A percentile compares a stretch with the other conserved stretches of the same genome.
Conservation (phyloP, 2,113 vertebrate species). For the Lepus europaeus region DNA sequence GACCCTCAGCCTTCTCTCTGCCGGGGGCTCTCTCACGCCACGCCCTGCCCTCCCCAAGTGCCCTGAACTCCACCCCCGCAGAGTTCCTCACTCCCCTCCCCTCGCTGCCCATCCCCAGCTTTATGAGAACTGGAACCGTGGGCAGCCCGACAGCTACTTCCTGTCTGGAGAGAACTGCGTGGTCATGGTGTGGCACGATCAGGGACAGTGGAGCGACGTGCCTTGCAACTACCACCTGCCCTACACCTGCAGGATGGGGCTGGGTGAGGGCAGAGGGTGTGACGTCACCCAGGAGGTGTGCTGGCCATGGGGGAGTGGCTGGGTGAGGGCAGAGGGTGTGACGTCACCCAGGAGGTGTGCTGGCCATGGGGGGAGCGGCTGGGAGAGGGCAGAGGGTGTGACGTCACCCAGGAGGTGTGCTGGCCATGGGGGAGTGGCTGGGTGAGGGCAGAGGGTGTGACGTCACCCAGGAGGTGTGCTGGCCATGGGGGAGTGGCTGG, state of each 20-base stretch:
- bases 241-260: slow-evolving; percentile 97
- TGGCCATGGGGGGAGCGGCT: slow-evolving; percentile 69
- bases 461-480: no score
- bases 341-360: background rate
- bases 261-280: slow-evolving; percentile 89
- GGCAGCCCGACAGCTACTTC: slow-evolving; percentile 98
- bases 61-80: background rate
- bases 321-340: slow-evolving; percentile 89
- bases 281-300: no score
- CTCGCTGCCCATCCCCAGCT: slow-evolving; percentile 86
- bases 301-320: slow-evolving; percentile 66
- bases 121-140: slow-evolving; percentile 96
- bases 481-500: slow-evolving; percentile 77
- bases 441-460: slow-evolving; percentile 75
- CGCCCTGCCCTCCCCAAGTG: background rate
- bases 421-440: background rate
- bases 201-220: slow-evolving; percentile 96
- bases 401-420: background rate
- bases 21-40: no score
- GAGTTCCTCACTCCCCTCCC: background rate
- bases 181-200: slow-evolving; percentile 96
- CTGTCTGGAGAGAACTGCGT: slow-evolving; percentile 97
- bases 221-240: slow-evolving; percentile 98
- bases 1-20: no score
- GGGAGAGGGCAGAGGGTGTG: slow-evolving; percentile 88